Conservation (phyloP, 2,113 vertebrate genomes). For the Python bivittatus region DNA sequence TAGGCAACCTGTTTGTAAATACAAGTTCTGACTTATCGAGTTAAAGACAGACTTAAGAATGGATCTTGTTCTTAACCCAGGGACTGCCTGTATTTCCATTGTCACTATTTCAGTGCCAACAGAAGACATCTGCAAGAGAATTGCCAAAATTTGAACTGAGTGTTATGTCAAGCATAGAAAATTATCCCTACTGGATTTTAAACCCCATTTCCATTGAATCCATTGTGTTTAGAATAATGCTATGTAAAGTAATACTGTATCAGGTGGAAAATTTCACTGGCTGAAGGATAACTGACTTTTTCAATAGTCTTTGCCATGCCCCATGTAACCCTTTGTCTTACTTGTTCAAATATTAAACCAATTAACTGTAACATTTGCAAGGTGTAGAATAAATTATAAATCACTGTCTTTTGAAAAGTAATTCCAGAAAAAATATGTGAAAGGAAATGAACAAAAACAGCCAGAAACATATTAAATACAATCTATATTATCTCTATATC, state of each 20-base stretch:
- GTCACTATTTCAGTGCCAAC: background rate
- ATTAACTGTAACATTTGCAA: background rate
- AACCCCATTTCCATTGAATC: background rate
- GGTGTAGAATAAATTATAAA: background rate
- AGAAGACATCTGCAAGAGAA: background rate
- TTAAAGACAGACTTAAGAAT: too few relatives aligned
- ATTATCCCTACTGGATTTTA: background rate
- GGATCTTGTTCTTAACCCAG: too few relatives aligned
- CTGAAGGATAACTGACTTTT: background rate
- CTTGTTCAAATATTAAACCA: background rate
- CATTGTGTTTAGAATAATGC: background rate
- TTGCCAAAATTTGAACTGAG: background rate
- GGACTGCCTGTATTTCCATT: background rate
- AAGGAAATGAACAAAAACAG: conserved; percentile 46
- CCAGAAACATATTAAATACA: conserved; percentile 65
- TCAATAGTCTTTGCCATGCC: background rate
- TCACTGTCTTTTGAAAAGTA: background rate
- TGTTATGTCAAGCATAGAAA: background rate
- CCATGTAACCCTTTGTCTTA: background rate
- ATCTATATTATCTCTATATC: conserved; percentile 79
- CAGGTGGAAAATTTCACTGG: background rate
- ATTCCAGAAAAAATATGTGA: background rate
- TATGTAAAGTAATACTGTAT: background rate
- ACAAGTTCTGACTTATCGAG: too few relatives aligned
- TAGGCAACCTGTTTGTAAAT: too few relatives aligned